Conservation (phyloP, 2,888 invertebrate species). For the Nemurella pictetii region DNA sequence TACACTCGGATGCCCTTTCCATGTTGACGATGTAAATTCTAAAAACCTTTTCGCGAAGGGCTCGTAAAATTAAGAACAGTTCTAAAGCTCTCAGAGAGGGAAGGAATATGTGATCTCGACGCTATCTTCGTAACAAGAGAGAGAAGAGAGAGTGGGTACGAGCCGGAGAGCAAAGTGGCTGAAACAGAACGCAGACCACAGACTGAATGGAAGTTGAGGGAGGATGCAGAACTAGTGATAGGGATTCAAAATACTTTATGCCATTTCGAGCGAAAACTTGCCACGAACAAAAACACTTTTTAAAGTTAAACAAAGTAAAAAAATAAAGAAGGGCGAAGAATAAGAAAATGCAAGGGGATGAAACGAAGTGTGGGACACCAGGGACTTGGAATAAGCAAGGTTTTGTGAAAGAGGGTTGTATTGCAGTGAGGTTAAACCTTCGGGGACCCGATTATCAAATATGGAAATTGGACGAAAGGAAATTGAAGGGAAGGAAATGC, state of each 20-base stretch:
- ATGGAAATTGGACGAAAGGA: conserved; percentile 27
- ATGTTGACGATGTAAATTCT: conserved; percentile 25
- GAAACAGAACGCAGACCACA: conserved; percentile 27
- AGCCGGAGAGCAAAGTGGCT: conserved; percentile 18
- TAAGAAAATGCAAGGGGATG: conserved; percentile 12
- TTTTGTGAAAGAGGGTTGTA: conserved; percentile 18
- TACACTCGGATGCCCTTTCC: conserved; percentile 20
- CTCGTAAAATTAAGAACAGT: conserved; percentile 22
- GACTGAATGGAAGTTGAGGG: conserved; percentile 20
- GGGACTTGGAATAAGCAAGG: conserved; percentile 23
- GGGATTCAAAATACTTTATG: conserved; percentile 30
- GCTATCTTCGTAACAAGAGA: not conserved
- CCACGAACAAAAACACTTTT: conserved; percentile 32
- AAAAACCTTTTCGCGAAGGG: conserved; percentile 25
- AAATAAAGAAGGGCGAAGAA: conserved; percentile 13
- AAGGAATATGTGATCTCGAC: not conserved
- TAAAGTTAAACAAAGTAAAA: conserved; percentile 23
- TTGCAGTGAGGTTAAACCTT: conserved; percentile 27
- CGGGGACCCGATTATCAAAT: conserved; percentile 30
- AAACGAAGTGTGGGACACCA: conserved; percentile 10
- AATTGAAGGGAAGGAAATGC: conserved; percentile 3
- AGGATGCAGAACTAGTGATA: conserved; percentile 27
- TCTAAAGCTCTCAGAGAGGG: conserved; percentile 17
- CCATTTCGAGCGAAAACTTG: conserved; percentile 29
- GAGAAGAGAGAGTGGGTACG: not conserved